These are phyloP conservation scores for Sycophila texana DNA, from an alignment of 2,888 invertebrate genomes.

Conservation along the genomic window DNA sequence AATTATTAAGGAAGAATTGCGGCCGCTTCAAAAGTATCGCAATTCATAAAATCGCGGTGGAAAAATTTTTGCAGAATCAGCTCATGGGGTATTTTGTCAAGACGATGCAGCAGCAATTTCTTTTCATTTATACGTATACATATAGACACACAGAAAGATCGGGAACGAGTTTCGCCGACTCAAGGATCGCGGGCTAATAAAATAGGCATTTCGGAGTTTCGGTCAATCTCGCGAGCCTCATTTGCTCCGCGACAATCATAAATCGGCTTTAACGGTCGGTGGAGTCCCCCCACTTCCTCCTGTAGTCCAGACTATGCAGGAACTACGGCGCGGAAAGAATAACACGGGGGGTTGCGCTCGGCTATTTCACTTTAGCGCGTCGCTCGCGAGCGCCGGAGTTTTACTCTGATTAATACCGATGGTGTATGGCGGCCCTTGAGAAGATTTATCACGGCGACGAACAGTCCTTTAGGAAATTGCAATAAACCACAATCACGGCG, in stretches of 20 bases:
- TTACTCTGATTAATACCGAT: conserved; percentile 56
- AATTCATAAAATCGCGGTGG: too few species aligned
- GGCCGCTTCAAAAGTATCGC: too few species aligned
- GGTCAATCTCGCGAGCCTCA: background rate
- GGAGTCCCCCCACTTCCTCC: too few species aligned
- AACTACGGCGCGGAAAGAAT: background rate
- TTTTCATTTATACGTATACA: background rate
- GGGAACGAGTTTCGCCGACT: background rate
- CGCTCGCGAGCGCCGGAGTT: conserved; percentile 32
- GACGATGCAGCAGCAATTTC: background rate
- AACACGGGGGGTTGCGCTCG: conserved; percentile 1
- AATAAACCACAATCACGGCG: conserved; percentile 55
- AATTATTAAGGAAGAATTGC: too few species aligned
- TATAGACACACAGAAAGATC: background rate
- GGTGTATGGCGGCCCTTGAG: conserved; percentile 51
- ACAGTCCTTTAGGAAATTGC: conserved; percentile 54
- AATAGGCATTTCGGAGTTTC: conserved; percentile 9
- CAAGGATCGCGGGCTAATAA: conserved; percentile 3
- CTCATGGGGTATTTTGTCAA: too few species aligned
- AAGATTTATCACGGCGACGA: conserved; percentile 53
- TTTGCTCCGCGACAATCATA: conserved; percentile 22
- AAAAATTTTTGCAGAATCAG: too few species aligned
- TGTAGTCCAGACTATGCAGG: background rate
- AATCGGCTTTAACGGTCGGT: conserved; percentile 21
- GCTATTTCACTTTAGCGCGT: conserved; percentile 44